Conservation (phyloP, 1,140 invertebrate genomes). For the Drosophila sucinea region DNA sequence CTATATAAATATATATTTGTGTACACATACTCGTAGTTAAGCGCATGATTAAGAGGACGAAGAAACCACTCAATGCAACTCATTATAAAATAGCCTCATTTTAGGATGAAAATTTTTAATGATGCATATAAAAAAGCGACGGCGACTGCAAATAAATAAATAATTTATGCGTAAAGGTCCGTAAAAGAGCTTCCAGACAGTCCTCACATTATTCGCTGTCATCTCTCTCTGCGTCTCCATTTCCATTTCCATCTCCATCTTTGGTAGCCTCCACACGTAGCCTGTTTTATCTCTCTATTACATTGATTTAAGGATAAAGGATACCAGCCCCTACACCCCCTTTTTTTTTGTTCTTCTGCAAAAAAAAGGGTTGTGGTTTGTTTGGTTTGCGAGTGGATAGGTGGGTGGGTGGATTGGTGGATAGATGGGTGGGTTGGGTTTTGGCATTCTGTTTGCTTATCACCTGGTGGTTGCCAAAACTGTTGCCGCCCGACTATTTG, state of each 20-base stretch:
- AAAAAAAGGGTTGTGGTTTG: conserved; percentile 26
- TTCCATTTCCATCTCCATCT: conserved; percentile 7
- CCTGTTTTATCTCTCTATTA: conserved; percentile 78
- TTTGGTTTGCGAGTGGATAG: not conserved
- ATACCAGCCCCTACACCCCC: not conserved
- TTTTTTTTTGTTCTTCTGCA: not conserved
- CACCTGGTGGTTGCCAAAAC: conserved; percentile 53
- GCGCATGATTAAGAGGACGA: conserved; percentile 34
- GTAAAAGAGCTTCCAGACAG: conserved; percentile 22
- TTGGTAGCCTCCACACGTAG: conserved; percentile 65
- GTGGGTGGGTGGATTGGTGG: not conserved
- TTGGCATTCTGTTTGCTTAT: conserved; percentile 59
- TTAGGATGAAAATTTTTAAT: conserved; percentile 62
- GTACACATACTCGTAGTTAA: conserved; percentile 11
- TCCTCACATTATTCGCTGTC: conserved; percentile 54
- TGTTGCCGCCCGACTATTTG: conserved; percentile 51
- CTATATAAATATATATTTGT: no score
- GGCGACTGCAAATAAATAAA: conserved; percentile 75
- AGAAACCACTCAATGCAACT: conserved; percentile 44
- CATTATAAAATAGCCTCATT: conserved; percentile 55
- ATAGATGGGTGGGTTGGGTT: not conserved
- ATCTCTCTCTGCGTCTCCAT: conserved; percentile 30
- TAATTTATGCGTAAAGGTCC: conserved; percentile 69
- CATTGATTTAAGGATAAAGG: conserved; percentile 49
- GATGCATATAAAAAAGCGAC: conserved; percentile 55